These are phyloP conservation scores for Drosophila lacicola DNA, from an alignment of 2,888 invertebrate species.

Conservation along the genomic window DNA sequence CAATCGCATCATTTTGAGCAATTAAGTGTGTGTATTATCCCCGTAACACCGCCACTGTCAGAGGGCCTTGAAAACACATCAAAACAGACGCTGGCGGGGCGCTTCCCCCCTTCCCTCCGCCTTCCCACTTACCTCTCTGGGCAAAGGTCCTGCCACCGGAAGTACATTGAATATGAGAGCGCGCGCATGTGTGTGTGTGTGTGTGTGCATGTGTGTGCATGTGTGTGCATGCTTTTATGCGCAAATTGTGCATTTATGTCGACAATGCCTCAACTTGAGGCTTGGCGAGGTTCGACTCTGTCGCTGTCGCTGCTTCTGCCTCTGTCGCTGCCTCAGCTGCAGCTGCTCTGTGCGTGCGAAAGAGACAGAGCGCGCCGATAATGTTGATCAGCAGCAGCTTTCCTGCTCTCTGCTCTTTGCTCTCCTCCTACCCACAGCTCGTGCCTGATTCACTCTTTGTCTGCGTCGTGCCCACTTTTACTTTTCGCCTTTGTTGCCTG, in stretches of 20 bases:
- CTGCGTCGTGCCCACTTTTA: conserved; percentile 56
- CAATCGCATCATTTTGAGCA: conserved; percentile 81
- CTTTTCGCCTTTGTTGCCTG: conserved; percentile 47
- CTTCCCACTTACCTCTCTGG: conserved; percentile 1
- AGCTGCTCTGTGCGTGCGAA: conserved; percentile 9
- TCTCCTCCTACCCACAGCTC: not conserved
- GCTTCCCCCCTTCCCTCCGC: not conserved
- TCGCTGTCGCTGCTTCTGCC: conserved; percentile 15
- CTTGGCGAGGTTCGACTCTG: conserved; percentile 41
- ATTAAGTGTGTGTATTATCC: conserved; percentile 83
- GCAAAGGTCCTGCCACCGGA: conserved; percentile 75
- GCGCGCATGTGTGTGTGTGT: conserved; percentile 26
- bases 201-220: conserved; percentile 16
- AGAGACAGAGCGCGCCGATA: not conserved
- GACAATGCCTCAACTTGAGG: conserved; percentile 70
- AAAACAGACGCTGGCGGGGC: conserved; percentile 47
- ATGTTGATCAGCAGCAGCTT: conserved; percentile 28
- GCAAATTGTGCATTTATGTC: conserved; percentile 80
- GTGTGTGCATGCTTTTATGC: conserved; percentile 67
- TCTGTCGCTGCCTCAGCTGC: not conserved
- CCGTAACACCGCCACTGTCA: conserved; percentile 63
- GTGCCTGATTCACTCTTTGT: conserved; percentile 25
- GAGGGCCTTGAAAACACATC: conserved; percentile 76
- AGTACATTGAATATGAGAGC: conserved; percentile 72
- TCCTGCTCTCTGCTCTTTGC: not conserved